Base-by-base conservation (phyloP, 2,797 vertebrate species). In the Cyprinella venusta region DNA sequence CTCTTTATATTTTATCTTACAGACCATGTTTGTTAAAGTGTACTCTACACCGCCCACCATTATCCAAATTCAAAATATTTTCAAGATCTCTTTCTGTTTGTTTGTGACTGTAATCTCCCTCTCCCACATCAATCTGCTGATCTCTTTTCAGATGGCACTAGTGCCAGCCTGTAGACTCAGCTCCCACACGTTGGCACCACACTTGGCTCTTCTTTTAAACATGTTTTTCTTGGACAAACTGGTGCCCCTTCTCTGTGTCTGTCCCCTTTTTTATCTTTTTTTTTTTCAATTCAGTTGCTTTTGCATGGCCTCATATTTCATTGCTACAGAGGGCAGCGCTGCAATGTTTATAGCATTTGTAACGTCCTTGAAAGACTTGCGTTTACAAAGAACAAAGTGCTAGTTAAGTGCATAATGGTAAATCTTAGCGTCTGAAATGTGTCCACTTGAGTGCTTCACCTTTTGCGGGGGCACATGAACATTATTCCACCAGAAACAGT, bases 101-200 rank as follows among this genome's bases (percentile, higher is more conserved):
- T 79, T 38, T 77, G 24, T 48, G 75, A 19, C 26, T 65, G 76
- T 78, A 45, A 63, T 74, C 67, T 71, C 38, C 33, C 38, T 50
- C 42, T 81, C 56, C 40, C 69, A 74, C 70, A 38, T 54, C 42
- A 81, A 54, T 81, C 59, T 81, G 80, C 61, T 75, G 40, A 40
- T 65, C 59, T 54, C 13, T 54, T 65, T 74, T 75, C 56, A 48
- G 56, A 64, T 24, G 30, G 26, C 30, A 13, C 19, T 36, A 36
- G 40, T 81, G 69, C 69, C 68, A 75, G 33, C 33, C 59, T 36
- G 15, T 21, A 63, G 56, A 36, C 42, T 61, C 61, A 54, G 36
- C 61, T 76, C 63, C 40, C 81, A 76, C 63, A 68, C 18, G 7
- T 19, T 65, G 61, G 50, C 65, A 75, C 10, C 54, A 61, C 26